Evolutionary conservation across 2,113 vertebrate genomes (phyloP).

Genomic region (Epinephelus moara): DNA sequence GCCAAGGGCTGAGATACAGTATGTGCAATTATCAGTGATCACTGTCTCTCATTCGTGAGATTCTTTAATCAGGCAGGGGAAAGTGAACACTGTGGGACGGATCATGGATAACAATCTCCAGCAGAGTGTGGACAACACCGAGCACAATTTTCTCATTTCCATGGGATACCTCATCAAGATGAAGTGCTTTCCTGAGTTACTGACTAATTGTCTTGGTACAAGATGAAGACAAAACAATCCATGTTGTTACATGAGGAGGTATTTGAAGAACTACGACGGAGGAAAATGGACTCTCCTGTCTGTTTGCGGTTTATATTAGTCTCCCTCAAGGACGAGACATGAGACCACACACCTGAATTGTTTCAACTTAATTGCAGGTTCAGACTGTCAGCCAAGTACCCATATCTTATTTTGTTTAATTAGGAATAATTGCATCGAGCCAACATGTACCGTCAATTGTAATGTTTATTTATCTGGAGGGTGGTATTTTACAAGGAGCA

Average conservation of each 20-base stretch:
- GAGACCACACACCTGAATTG: slow-evolving; percentile 62
- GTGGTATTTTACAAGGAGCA: slow-evolving; percentile 63
- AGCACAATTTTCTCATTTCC: slow-evolving; percentile 51
- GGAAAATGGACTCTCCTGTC: slow-evolving; percentile 45
- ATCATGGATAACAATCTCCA: slow-evolving; percentile 38
- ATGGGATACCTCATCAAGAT: slow-evolving; percentile 46
- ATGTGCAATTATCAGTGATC: slow-evolving; percentile 44
- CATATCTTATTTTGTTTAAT: slow-evolving; percentile 71
- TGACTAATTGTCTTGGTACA: slow-evolving; percentile 51
- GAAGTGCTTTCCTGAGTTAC: slow-evolving; percentile 49
- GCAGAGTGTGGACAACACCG: slow-evolving; percentile 20
- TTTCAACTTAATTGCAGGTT: slow-evolving; percentile 63
- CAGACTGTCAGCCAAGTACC: slow-evolving; percentile 57
- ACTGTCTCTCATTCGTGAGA: slow-evolving; percentile 27
- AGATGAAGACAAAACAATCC: slow-evolving; percentile 64
- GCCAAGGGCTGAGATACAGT: slow-evolving; percentile 5
- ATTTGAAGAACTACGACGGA: slow-evolving; percentile 40
- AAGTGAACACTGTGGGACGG: slow-evolving; percentile 27
- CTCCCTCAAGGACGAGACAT: slow-evolving; percentile 55
- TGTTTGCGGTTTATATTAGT: slow-evolving; percentile 41
- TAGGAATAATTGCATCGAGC: slow-evolving; percentile 75
- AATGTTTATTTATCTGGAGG: slow-evolving; percentile 73
- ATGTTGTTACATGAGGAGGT: slow-evolving; percentile 38
- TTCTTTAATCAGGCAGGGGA: slow-evolving; percentile 27
- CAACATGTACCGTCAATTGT: slow-evolving; percentile 56